Evolutionary conservation across 1,140 invertebrate species (phyloP).

Genomic region (Brachionus asplanchnoidis): DNA sequence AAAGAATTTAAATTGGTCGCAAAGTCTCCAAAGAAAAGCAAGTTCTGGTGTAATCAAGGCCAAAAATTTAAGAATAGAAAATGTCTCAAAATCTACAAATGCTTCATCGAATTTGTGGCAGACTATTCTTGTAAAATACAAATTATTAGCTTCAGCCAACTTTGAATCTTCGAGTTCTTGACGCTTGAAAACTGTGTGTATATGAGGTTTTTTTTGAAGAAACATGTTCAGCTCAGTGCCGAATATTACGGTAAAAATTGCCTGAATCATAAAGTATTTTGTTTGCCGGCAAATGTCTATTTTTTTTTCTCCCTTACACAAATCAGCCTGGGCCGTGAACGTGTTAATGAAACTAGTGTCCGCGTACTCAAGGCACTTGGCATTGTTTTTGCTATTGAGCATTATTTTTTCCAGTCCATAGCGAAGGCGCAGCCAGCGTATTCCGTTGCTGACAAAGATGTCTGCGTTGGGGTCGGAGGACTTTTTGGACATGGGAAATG

Average conservation of each 20-base stretch:
- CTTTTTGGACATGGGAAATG: constrained; percentile 38
- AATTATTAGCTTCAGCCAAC: background rate
- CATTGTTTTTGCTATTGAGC: constrained; percentile 38
- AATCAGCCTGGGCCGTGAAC: background rate
- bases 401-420: constrained; percentile 34
- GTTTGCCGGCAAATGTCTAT: background rate
- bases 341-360: constrained; percentile 30
- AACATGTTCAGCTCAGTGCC: constrained; percentile 1
- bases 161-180: background rate
- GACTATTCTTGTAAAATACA: background rate
- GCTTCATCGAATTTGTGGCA: background rate
- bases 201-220: background rate
- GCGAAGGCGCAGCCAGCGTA: background rate
- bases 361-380: constrained; percentile 16
- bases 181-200: background rate
- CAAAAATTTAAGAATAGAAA: constrained; percentile 12
- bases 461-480: background rate
- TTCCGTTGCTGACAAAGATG: constrained; percentile 16
- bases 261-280: constrained; percentile 23
- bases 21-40: background rate
- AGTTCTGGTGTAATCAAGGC: background rate
- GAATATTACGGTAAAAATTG: constrained; percentile 21
- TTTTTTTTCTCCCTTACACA: background rate
- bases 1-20: background rate
- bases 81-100: constrained; percentile 3